Base-by-base conservation (phyloP, 2,888 invertebrate species). In the Apantesis nais region DNA sequence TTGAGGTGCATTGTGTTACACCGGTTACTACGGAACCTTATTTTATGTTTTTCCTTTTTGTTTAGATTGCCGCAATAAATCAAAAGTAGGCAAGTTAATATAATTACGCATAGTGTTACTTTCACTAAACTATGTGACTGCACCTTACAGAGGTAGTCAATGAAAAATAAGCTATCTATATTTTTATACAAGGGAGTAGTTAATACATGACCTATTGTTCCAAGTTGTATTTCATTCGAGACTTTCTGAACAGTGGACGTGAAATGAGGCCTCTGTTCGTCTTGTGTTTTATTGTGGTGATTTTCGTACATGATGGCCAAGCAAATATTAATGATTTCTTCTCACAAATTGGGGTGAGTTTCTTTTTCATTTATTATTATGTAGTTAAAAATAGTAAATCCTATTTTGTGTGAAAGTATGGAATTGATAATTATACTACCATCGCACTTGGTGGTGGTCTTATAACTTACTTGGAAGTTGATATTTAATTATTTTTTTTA, bases 141-240 rank as follows among this genome's bases (percentile, higher is more conserved):
- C 7, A 11, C 55, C 5, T 58, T 19, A 39, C 55, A 55, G 58
- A 55, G 39, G 29, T 39, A 19, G 29, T 55, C 37, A 37, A 41
- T 58, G 25, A 52, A 58, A 65, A 52, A 52, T 65, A 65, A 52
- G 34, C 65, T 65, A 14, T 25, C 34, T n/a, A 52, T 52, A 52
- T 52, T 67, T 67, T 48, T 67, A 61, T 61, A 60, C 61, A 61
- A 44, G 34, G 22, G 22, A 62, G 39, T 66, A 39, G 39, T 16
- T 9, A 62, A 37, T 62, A 62, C n/a, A 29, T 25, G 19, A 58
- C 29, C 61, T 37, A 70, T 70, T 70, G 70, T 70, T 70, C 41
- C 48, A 41, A n/a, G 2, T 61, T 4, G 62, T 71, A 72, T 73
- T 74, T 74, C 62, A 76, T 75, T 69, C 69, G 14, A n/a, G 61